phyloP scores from a whole-genome alignment of 1,140 invertebrate genomes.

The Bombus soroeensis region DNA sequence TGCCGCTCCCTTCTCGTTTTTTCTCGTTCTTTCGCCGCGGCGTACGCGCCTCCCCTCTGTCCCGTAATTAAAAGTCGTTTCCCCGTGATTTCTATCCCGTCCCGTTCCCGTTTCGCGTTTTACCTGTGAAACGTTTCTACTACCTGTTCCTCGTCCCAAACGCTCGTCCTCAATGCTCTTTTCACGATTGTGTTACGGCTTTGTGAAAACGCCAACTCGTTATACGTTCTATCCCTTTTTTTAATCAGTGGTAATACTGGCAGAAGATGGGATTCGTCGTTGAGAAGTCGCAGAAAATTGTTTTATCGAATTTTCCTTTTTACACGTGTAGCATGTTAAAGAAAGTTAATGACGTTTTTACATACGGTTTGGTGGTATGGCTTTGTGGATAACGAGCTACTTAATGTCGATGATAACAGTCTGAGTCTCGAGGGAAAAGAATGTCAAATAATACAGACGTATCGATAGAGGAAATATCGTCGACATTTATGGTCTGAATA shows the following conservation, averaged over 20 bases:
- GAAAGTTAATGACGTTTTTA: neutral
- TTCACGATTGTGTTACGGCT: slow-evolving; percentile 30
- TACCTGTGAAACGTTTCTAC: slow-evolving; percentile 9
- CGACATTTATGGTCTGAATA: no score
- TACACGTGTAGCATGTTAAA: neutral
- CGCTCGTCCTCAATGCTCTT: neutral
- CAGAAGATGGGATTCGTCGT: neutral
- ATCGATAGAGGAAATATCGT: no score
- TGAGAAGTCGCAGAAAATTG: neutral
- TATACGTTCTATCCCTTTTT: neutral
- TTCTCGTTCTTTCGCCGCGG: slow-evolving; percentile 35
- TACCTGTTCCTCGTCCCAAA: neutral
- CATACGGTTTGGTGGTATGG: neutral
- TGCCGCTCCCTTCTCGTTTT: slow-evolving; percentile 67
- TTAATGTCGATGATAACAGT: no score
- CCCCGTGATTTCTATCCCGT: slow-evolving; percentile 38
- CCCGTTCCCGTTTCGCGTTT: slow-evolving; percentile 33
- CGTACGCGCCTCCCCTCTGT: slow-evolving; percentile 35
- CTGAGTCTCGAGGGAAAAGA: no score
- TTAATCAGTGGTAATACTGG: slow-evolving; percentile 11
- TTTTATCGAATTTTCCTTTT: neutral
- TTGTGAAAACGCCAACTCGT: slow-evolving; percentile 21
- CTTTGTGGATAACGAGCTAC: neutral
- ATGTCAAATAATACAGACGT: no score
- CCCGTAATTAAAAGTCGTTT: slow-evolving; percentile 53